Base-by-base conservation (phyloP, 2,888 invertebrate species). In the Drosophila helvetica region DNA sequence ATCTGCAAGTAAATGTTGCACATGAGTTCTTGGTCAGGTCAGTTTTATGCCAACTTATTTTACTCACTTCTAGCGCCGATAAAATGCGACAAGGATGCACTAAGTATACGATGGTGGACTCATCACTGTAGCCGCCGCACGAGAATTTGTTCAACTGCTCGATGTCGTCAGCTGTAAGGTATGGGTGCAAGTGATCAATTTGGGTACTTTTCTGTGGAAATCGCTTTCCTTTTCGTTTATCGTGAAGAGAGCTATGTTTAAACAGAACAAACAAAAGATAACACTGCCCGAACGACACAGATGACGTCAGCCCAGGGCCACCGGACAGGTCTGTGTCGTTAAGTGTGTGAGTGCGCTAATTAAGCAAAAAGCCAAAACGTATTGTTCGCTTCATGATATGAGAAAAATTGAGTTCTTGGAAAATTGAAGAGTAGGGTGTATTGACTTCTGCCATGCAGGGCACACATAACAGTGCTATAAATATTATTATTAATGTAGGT, bases 11-110 rank as follows among this genome's bases (percentile, higher is more conserved):
- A 46, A 52, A 47, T 19, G 10, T 0, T 2, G 5, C 12, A 27
- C 25, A 45, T 56, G 46, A 52, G 50, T 55, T 38, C 47, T 50
- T 7, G n/a, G 10, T 19, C 17, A 25, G n/a, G 10, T 19, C 17
- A 25, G 25, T 58, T 57, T 18, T 4, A n/a, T 19, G 19, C 17
- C 17, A 25, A 12, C 10, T 19, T 18, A 47, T 18, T 27, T 30
- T 57, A 62, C 74, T 69, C 58, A 85, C 94, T 94, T 97, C 97
- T 82, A 97, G 93, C 69, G 97, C 97, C 78, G 96, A 96, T 83
- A 97, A 93, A 89, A 97, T 96, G 73, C 96, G 96, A 92, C 96
- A 96, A 86, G 96, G 96, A 93, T 97, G 96, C 92, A 96, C 96
- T 90, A 96, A 93, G 92, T 96, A 97, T 82, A 96, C 96, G 91